A percentile compares a stretch with the other conserved stretches of the same genome.
phyloP scores from a whole-genome alignment of 2,888 invertebrate genomes.

The Drosophila meridionalis region DNA sequence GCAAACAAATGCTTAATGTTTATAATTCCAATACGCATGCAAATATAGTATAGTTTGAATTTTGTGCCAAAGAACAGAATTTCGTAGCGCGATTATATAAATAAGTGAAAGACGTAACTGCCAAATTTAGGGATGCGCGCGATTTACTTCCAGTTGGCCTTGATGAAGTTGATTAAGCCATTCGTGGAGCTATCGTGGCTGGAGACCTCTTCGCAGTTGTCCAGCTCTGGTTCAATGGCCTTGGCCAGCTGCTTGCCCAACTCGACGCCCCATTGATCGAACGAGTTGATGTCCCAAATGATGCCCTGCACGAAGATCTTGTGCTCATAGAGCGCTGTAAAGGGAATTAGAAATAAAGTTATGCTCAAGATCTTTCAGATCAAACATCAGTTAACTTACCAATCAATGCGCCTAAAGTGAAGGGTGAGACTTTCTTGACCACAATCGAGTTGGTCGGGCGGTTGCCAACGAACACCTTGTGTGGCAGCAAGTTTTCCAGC shows the following conservation, averaged over 20 bases:
- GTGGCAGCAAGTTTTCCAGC: slow-evolving; percentile 93
- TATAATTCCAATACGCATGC: slow-evolving; percentile 56
- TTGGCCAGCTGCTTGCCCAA: slow-evolving; percentile 99
- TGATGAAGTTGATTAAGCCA: slow-evolving; percentile 98
- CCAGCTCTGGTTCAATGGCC: slow-evolving; percentile 97
- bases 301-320: slow-evolving; percentile 99
- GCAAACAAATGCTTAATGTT: slow-evolving; percentile 47
- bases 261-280: slow-evolving; percentile 99
- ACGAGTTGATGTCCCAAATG: slow-evolving; percentile 99
- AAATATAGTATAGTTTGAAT: slow-evolving; percentile 48
- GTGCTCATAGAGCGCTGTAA: slow-evolving; percentile 97
- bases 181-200: slow-evolving; percentile 98
- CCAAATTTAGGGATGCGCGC: slow-evolving; percentile 5
- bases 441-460: slow-evolving; percentile 98
- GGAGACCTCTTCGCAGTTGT: slow-evolving; percentile 87
- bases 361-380: neutral
- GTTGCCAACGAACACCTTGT: slow-evolving; percentile 98
- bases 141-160: slow-evolving; percentile 86
- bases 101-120: slow-evolving; percentile 31
- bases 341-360: slow-evolving; percentile 3
- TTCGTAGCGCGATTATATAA: slow-evolving; percentile 32
- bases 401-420: slow-evolving; percentile 96
- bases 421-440: slow-evolving; percentile 95
- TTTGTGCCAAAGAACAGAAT: slow-evolving; percentile 50
- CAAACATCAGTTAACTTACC: slow-evolving; percentile 86